A percentile compares a stretch with the other conserved stretches of the same genome.
phyloP scores from a whole-genome alignment of 2,113 vertebrate genomes.

The Phycodurus eques region DNA sequence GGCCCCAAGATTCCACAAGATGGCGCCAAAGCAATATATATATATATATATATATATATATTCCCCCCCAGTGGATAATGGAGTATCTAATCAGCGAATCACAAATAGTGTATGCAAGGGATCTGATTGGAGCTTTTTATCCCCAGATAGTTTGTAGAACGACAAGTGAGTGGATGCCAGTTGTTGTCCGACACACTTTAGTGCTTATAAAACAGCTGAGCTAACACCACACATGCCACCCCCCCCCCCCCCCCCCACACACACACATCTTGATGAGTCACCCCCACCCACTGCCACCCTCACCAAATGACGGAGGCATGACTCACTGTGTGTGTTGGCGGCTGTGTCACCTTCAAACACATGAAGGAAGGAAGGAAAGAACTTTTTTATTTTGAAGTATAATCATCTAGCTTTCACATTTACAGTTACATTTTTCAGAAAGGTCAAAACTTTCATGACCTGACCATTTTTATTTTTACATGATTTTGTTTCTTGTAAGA shows the following conservation, averaged over 20 bases:
- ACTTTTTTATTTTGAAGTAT: neutral
- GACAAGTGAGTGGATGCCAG: neutral
- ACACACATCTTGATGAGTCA: slow-evolving; percentile 39
- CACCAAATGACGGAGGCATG: slow-evolving; percentile 43
- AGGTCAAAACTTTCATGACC: too few relatives aligned
- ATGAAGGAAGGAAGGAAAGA: too few relatives aligned
- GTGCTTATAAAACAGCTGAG: slow-evolving; percentile 4
- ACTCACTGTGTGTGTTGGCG: slow-evolving; percentile 42
- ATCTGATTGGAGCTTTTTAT: neutral
- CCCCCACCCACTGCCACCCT: neutral
- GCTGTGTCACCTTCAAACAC: neutral
- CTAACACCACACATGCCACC: slow-evolving; percentile 8
- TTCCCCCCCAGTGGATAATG: too few relatives aligned
- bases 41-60: too few relatives aligned
- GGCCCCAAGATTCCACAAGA: neutral
- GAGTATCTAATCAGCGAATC: too few relatives aligned
- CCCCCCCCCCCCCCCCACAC: neutral
- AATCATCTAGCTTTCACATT: too few relatives aligned
- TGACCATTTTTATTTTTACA: too few relatives aligned
- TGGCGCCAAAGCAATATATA: neutral
- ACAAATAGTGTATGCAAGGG: too few relatives aligned
- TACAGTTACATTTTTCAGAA: too few relatives aligned
- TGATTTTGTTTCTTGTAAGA: too few relatives aligned
- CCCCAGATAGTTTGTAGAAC: neutral
- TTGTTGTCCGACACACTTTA: neutral